These are phyloP conservation scores for Ligdia adustata DNA, from an alignment of 2,888 invertebrate species.

Conservation along the genomic window DNA sequence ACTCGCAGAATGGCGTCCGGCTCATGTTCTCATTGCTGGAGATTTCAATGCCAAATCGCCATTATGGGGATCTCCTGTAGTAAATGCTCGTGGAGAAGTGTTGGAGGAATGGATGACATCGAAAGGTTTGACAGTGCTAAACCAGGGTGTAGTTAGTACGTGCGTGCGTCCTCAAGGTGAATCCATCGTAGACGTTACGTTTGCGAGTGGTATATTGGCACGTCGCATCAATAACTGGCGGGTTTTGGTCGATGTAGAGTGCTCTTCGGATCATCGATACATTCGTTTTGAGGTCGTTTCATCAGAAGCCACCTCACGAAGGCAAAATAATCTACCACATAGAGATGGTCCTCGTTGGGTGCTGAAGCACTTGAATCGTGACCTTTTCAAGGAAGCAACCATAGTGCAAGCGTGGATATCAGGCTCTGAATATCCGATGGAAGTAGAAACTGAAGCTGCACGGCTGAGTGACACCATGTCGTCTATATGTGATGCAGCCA, in stretches of 20 bases:
- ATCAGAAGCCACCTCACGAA: not conserved
- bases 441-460: not conserved
- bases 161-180: not conserved
- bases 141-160: too few relatives aligned
- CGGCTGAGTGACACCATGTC: not conserved
- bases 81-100: too few relatives aligned
- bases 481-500: not conserved
- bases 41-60: too few relatives aligned
- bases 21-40: too few relatives aligned
- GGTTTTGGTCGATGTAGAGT: not conserved
- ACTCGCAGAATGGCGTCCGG: too few relatives aligned
- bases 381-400: not conserved
- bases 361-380: not conserved
- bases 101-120: too few relatives aligned
- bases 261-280: not conserved
- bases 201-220: not conserved
- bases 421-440: not conserved
- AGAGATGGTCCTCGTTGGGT: not conserved
- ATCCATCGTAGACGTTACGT: not conserved
- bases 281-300: not conserved
- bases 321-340: not conserved
- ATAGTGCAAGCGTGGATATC: not conserved
- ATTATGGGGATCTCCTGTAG: too few relatives aligned
- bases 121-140: too few relatives aligned
- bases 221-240: not conserved